These are phyloP conservation scores for Glaucomys volans DNA, from an alignment of 2,113 vertebrate species.

Conservation along the genomic window DNA sequence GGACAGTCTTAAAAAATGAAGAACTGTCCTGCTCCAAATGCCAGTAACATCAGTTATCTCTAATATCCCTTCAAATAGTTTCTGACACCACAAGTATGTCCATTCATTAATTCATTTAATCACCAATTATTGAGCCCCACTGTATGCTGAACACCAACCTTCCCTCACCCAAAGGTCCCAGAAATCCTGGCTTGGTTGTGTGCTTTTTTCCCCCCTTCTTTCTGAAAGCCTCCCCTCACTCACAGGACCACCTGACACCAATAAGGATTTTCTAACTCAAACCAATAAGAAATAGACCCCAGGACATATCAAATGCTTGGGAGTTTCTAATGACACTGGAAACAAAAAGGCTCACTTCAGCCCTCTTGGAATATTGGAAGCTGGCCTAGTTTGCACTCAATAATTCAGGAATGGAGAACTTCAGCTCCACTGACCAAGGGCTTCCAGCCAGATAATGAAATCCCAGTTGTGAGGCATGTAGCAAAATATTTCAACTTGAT, in stretches of 20 bases:
- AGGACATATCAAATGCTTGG: background rate
- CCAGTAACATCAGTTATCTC: background rate
- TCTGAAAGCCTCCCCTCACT: background rate
- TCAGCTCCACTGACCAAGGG: background rate
- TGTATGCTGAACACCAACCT: background rate
- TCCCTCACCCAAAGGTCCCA: background rate
- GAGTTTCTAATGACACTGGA: constrained; percentile 22
- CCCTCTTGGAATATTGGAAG: background rate
- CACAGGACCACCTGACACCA: background rate
- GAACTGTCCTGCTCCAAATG: background rate
- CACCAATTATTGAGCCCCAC: background rate
- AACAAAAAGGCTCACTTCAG: background rate
- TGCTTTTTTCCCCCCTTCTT: background rate
- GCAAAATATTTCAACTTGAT: constrained; percentile 51
- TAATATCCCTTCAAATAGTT: background rate
- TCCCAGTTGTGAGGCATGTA: background rate
- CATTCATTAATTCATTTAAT: background rate
- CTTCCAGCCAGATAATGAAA: constrained; percentile 36
- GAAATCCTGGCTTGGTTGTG: background rate
- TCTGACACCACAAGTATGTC: background rate
- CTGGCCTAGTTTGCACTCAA: background rate
- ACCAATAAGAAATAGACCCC: background rate
- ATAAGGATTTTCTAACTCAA: background rate
- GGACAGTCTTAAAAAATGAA: background rate
- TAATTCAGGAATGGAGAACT: background rate